A percentile compares a stretch with the other conserved stretches of the same genome.
Evolutionary conservation across 2,797 vertebrate species (phyloP).

Genomic region (Cyprinella venusta): DNA sequence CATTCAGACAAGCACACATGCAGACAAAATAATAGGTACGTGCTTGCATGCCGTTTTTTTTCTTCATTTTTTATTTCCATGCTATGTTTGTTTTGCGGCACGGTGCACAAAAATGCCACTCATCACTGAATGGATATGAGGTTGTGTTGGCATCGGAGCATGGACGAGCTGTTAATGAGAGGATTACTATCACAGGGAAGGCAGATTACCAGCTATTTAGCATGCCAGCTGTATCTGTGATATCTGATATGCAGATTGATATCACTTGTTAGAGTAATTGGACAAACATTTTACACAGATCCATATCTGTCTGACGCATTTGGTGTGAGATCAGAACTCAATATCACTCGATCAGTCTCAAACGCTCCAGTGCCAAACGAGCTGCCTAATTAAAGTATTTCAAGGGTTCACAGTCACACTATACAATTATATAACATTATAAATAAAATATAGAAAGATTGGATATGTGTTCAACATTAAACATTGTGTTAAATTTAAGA

Average conservation of each 20-base stretch:
- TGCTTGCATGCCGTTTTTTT: background rate
- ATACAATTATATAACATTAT: no score
- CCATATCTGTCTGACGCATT: constrained; percentile 6
- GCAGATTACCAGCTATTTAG: constrained; percentile 17
- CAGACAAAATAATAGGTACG: background rate
- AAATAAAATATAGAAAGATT: no score
- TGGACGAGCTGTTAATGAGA: constrained; percentile 19
- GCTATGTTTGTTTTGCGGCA: background rate
- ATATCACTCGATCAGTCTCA: background rate
- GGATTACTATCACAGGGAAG: constrained; percentile 29
- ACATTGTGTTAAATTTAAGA: no score
- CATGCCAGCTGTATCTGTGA: constrained; percentile 31
- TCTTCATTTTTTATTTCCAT: background rate
- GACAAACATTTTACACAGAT: constrained; percentile 36
- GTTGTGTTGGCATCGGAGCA: background rate
- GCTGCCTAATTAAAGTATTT: background rate
- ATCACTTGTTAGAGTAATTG: constrained; percentile 48
- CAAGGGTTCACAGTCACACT: no score
- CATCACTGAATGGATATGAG: background rate
- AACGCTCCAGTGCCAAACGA: background rate
- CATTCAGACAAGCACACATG: background rate
- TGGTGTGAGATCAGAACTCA: constrained; percentile 25
- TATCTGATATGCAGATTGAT: constrained; percentile 39
- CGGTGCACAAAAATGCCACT: background rate
- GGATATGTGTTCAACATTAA: no score